Base-by-base conservation (phyloP, 1,140 invertebrate genomes). In the Drosophila littoralis region DNA sequence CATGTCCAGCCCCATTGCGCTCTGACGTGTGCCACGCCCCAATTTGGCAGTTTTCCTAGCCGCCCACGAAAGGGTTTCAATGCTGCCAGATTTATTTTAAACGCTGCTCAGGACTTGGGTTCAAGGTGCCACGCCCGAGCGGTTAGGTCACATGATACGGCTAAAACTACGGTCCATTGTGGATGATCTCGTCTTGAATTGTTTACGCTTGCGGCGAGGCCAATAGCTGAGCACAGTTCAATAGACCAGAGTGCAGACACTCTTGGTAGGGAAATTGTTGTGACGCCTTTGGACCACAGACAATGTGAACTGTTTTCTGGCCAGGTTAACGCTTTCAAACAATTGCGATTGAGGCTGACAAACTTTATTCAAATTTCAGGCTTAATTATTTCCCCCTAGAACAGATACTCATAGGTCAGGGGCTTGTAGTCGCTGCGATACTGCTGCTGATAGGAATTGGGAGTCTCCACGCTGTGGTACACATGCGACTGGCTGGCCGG, bases 381-480 rank as follows among this genome's bases (percentile, higher is more conserved):
- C 17, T 22, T 32, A 58, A 70, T 45, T 38, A 58, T 66, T 50
- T 65, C 32, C 42, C 8, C 38, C 17, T 54, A 89, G 61, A 76
- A 81, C 8, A 89, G 28, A 64, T 91, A 91, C 50, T 84, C 81
- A 63, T 90, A 90, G 79, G 85, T 90, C 69, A 90, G 57, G 55
- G 89, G 89, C 43, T 91, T 77, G 61, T 82, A 89, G 33, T 91
- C 89, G n/a, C 70, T 77, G 55, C 89, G 89, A 61, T 91, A 91
- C n/a, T 91, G 89, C 52, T 91, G 89, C 74, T 91, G 89, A 32
- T 89, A 91, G 12, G 89, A 91, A 69, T 65, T 78, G 2, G 89
- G 83, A 2, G 89, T 91, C 66, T 75, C 54, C 38, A 91, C 89
- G 48, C 89, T 91, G 66, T 91, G 90, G 22, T 91, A 91, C 1